These are phyloP conservation scores for Myathropa florea DNA, from an alignment of 2,888 invertebrate species.

Conservation along the genomic window DNA sequence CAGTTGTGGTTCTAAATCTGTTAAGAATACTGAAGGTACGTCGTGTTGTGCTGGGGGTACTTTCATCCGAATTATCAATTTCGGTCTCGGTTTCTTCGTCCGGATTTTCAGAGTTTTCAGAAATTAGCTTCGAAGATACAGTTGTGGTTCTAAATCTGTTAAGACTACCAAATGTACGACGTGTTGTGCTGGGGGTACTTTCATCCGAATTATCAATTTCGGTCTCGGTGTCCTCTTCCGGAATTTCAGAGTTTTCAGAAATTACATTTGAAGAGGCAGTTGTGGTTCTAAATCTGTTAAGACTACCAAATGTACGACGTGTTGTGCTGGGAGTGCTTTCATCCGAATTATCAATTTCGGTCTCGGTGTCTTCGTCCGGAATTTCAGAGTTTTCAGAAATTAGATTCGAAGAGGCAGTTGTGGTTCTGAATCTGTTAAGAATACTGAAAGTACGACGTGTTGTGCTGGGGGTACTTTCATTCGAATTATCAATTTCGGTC, in stretches of 20 bases:
- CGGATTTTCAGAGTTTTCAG: neutral
- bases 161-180: neutral
- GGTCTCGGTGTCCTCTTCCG: neutral
- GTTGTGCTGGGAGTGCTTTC: conserved; percentile 29
- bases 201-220: neutral
- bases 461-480: neutral
- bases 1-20: conserved; percentile 18
- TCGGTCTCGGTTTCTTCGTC: neutral
- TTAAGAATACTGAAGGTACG: conserved; percentile 57
- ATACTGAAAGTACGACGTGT: neutral
- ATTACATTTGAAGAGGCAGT: neutral
- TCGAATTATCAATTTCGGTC: neutral
- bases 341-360: neutral
- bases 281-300: conserved; percentile 49
- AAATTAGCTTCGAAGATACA: neutral
- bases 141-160: conserved; percentile 40
- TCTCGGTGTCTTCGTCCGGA: neutral
- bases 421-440: conserved; percentile 23
- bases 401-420: neutral
- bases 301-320: conserved; percentile 51
- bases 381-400: neutral
- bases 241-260: neutral
- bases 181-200: neutral
- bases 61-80: neutral
- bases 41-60: conserved; percentile 14